These are phyloP conservation scores for Heliconius sara DNA, from an alignment of 2,888 invertebrate genomes.

Conservation along the genomic window DNA sequence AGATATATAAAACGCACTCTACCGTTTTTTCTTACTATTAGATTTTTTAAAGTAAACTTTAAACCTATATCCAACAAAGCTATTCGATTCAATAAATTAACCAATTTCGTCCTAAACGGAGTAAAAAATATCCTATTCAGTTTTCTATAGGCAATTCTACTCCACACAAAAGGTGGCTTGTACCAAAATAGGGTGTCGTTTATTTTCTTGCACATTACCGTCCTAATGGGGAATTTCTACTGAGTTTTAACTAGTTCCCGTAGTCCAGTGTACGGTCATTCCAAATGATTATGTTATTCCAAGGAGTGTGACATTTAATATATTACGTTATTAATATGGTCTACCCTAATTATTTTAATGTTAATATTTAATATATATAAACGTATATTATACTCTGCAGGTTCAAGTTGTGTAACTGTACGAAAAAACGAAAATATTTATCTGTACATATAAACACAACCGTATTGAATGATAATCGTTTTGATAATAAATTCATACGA, in stretches of 20 bases:
- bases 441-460: too few relatives aligned
- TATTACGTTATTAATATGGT: conserved; percentile 25
- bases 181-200: conserved; percentile 7
- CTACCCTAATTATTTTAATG: conserved; percentile 4
- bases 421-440: too few relatives aligned
- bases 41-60: background rate
- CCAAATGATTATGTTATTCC: conserved; percentile 23
- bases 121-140: background rate
- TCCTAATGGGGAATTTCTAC: conserved; percentile 2
- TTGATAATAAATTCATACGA: too few relatives aligned
- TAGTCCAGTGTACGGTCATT: conserved; percentile 17
- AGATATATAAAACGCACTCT: too few relatives aligned
- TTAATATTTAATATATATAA: background rate
- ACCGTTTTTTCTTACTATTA: too few relatives aligned
- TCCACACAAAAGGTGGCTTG: conserved; percentile 6
- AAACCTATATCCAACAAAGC: background rate
- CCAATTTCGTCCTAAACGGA: background rate
- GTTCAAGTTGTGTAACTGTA: too few relatives aligned
- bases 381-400: background rate
- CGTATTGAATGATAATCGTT: too few relatives aligned
- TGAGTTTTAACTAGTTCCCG: conserved; percentile 3
- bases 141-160: background rate
- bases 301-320: conserved; percentile 31
- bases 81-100: background rate
- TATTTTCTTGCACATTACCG: conserved; percentile 15